A percentile compares a stretch with the other conserved stretches of the same genome.
Conservation (phyloP, 2,797 vertebrate species). For the Microhierax caerulescens region DNA sequence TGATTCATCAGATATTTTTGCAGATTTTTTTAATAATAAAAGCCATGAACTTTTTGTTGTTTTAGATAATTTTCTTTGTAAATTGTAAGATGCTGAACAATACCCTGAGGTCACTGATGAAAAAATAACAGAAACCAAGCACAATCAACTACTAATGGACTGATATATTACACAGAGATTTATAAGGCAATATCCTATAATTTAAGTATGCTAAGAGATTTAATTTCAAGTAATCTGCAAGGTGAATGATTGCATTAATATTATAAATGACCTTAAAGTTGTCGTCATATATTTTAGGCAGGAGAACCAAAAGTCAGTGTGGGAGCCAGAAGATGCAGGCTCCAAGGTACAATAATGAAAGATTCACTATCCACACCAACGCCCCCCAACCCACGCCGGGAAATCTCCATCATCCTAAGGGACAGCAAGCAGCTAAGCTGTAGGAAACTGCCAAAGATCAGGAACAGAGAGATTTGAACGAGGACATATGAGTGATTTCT, state of each 20-base stretch:
- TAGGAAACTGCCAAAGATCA: background rate
- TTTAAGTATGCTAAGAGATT: background rate
- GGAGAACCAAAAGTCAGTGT: conserved; percentile 43
- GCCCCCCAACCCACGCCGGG: background rate
- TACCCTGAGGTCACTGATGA: background rate
- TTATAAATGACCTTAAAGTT: conserved; percentile 7
- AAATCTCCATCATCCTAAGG: background rate
- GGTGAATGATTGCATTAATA: conserved; percentile 17
- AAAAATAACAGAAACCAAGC: background rate
- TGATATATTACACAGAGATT: background rate
- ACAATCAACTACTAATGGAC: background rate
- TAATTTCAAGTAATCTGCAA: conserved; percentile 46
- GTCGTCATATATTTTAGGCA: conserved; percentile 23
- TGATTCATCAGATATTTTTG: conserved; percentile 21
- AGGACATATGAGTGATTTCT: fast-evolving
- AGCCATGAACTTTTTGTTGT: background rate
- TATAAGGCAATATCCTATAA: background rate
- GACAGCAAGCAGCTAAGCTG: background rate
- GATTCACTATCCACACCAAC: background rate
- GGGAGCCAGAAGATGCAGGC: conserved; percentile 12
- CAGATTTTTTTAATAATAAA: conserved; percentile 8
- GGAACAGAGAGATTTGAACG: background rate
- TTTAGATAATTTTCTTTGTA: background rate
- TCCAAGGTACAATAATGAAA: conserved; percentile 17
- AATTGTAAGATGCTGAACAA: background rate